Conservation (phyloP, 1,140 invertebrate species). For the Papilio polytes region DNA sequence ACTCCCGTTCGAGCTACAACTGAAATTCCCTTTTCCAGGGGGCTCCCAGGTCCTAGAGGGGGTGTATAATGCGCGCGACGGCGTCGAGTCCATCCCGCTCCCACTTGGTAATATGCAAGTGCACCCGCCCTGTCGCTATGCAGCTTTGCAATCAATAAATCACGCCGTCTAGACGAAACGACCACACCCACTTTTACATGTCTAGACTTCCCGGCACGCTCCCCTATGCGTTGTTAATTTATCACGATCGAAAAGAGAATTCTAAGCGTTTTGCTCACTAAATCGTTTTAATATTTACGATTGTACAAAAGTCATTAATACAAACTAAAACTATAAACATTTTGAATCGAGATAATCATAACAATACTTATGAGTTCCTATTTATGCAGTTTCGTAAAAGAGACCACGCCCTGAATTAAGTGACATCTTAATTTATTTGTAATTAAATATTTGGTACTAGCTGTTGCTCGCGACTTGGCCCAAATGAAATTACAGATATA, state of each 20-base stretch:
- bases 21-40: conserved; percentile 1
- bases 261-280: neutral
- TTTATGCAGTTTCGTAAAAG: too few relatives aligned
- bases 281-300: too few relatives aligned
- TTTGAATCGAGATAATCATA: too few relatives aligned
- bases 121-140: neutral
- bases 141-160: conserved; percentile 30
- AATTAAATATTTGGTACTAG: too few relatives aligned
- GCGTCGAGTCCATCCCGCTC: neutral
- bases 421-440: too few relatives aligned
- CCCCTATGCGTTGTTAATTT: neutral
- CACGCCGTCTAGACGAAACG: neutral
- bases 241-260: neutral
- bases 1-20: conserved; percentile 26
- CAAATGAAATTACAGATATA: too few relatives aligned
- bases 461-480: too few relatives aligned
- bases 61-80: conserved; percentile 25
- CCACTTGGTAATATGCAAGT: neutral
- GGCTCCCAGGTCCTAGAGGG: neutral
- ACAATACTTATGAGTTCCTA: too few relatives aligned
- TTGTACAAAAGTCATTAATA: too few relatives aligned
- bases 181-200: neutral
- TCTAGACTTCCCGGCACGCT: neutral
- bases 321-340: too few relatives aligned
- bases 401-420: too few relatives aligned